Evolutionary conservation across 2,797 vertebrate genomes (phyloP).

Genomic region (Acridotheres tristis): DNA sequence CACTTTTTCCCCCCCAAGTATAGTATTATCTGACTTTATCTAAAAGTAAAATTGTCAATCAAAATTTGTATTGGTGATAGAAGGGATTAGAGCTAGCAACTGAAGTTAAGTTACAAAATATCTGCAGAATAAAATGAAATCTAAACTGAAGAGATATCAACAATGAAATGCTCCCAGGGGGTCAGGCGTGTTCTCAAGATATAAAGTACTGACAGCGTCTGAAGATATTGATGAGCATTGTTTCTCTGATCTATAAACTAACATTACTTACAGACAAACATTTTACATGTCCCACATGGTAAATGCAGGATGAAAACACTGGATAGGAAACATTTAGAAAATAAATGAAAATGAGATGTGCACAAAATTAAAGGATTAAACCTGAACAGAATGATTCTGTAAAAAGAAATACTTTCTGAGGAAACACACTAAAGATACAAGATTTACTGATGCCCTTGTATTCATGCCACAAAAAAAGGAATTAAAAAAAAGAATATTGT

Average conservation of each 20-base stretch:
- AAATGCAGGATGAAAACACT: not conserved
- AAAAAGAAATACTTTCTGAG: not conserved
- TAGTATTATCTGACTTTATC: slow-evolving; percentile 72
- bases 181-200: slow-evolving; percentile 4
- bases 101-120: slow-evolving; percentile 11
- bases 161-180: slow-evolving; percentile 27
- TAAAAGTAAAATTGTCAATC: slow-evolving; percentile 74
- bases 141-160: slow-evolving; percentile 25
- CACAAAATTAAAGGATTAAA: not conserved
- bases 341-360: not conserved
- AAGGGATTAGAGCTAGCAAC: slow-evolving; percentile 47
- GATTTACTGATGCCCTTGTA: not conserved
- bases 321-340: not conserved
- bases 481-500: not conserved
- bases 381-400: not conserved
- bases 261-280: slow-evolving; percentile 1
- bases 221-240: slow-evolving; percentile 43
- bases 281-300: not conserved
- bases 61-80: slow-evolving; percentile 55
- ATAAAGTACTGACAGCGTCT: slow-evolving; percentile 3
- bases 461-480: slow-evolving; percentile 4
- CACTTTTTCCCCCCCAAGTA: slow-evolving; percentile 58
- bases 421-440: not conserved
- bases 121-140: slow-evolving; percentile 42
- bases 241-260: slow-evolving; percentile 21